Evolutionary conservation across 2,797 vertebrate genomes (phyloP).

Genomic region (Tapera naevia): DNA sequence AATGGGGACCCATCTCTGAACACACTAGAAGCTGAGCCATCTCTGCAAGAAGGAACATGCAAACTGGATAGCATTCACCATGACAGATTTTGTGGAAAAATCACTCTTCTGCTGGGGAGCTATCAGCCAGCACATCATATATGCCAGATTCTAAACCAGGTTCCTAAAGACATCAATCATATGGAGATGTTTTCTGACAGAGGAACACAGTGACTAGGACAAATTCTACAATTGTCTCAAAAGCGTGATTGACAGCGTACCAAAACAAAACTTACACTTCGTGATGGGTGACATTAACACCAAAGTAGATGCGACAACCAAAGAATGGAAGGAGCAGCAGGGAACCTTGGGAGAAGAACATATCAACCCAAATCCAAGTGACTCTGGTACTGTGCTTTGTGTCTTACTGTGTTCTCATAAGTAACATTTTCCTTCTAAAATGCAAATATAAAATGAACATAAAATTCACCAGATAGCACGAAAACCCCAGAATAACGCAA

Average conservation of each 20-base stretch:
- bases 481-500: not conserved
- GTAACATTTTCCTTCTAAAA: not conserved
- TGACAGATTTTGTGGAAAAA: constrained; percentile 30
- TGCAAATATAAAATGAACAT: not conserved
- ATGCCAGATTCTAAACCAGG: constrained; percentile 55
- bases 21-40: not conserved
- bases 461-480: not conserved
- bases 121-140: constrained; percentile 42
- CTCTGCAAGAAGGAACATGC: not conserved
- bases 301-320: constrained; percentile 46
- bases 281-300: constrained; percentile 53
- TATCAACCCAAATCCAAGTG: not conserved
- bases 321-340: constrained; percentile 53
- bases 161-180: constrained; percentile 62
- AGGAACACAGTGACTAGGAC: constrained; percentile 55
- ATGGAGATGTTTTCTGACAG: constrained; percentile 56
- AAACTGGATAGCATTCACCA: not conserved
- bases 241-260: constrained; percentile 69
- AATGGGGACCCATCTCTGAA: not conserved
- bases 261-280: constrained; percentile 65
- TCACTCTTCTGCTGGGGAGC: not conserved
- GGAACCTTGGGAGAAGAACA: not conserved
- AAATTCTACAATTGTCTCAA: constrained; percentile 57
- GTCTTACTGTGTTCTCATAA: not conserved
- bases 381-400: not conserved